Percentiles rank a stretch among this genome's conserved stretches.
Conservation (phyloP, 2,113 vertebrate species). For the Actenoides hombroni region DNA sequence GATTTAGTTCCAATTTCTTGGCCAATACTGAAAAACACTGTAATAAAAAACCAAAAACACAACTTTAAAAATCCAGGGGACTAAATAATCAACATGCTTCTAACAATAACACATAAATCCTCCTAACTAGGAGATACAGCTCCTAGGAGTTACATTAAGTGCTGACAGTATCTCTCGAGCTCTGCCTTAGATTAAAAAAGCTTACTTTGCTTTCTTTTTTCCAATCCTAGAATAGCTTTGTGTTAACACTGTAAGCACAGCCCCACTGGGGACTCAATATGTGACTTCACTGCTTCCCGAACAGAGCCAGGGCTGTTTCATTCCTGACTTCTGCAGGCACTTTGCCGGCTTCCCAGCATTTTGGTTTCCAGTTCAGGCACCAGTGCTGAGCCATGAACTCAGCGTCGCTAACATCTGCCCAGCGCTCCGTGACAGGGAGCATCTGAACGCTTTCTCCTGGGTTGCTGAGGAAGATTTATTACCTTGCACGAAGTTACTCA, state of each 20-base stretch:
- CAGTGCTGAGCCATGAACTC: not conserved
- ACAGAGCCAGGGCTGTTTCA: not conserved
- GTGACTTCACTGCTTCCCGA: not conserved
- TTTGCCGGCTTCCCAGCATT: not conserved
- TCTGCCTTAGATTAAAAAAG: not conserved
- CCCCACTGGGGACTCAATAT: accelerated
- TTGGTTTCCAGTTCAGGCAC: not conserved
- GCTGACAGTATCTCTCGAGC: not conserved
- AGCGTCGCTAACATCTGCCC: not conserved
- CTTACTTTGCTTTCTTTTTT: not conserved
- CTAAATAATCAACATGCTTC: not conserved
- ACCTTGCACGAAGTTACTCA: not conserved
- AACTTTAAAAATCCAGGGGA: not conserved
- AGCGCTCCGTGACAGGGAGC: not conserved
- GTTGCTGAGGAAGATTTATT: not conserved
- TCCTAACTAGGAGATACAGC: not conserved
- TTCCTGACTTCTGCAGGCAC: not conserved
- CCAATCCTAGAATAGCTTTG: not conserved
- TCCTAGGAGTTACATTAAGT: not conserved
- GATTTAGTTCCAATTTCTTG: not conserved
- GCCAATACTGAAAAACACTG: not conserved
- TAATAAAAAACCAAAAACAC: not conserved
- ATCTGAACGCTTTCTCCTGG: accelerated
- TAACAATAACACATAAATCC: not conserved
- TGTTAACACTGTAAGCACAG: not conserved